Evolutionary conservation across 2,888 invertebrate genomes (phyloP), one percentile per base, ranked within the genome.

Genomic region (Pycnomerus fuliginosus): DNA sequence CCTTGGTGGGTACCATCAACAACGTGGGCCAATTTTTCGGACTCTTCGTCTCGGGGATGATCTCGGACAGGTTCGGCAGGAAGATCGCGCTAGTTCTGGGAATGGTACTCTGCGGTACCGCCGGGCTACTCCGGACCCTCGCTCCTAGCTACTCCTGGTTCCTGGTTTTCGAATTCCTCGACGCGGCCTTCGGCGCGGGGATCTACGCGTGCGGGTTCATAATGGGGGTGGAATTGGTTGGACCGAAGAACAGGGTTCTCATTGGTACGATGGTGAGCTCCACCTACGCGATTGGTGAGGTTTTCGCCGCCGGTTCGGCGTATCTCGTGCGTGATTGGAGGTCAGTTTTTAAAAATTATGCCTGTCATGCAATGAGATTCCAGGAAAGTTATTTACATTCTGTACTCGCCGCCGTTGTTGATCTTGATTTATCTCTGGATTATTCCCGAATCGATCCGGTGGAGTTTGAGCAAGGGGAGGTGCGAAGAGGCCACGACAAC

Each of bases 211-310:
- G 85, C 1, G 83, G 83, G 43, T 87, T 86, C 64, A 83, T 89
- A 56, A 71, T 85, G 47, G 87, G 81, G 16, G 77, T 90, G 53
- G 90, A 91, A 68, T 76, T 89, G 70, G 83, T 89, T 13, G 87
- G 87, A 1, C 85, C 85, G 7, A 79, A 80, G 46, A 80, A 82
- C 35, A 76, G 90, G 20, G 84, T 87, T 14, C 68, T 88, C 22
- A 84, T 83, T 2, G 85, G 88, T 47, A 76, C 85, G 34, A 72
- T 88, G 30, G 77, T 86, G 4, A 82, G 85, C 34, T 77, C 84
- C 7, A 84, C 86, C 43, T 82, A 86, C 60, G 82, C 87, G 0
- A 56, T 83, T 16, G 89, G 90, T 0, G 83, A 85, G 61, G 79
- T 85, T 1, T 60, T 80, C 0, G 69, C 87, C 10, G 84, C 86